phyloP scores from a whole-genome alignment of 2,888 invertebrate genomes.

The Leptinotarsa haldemani region DNA sequence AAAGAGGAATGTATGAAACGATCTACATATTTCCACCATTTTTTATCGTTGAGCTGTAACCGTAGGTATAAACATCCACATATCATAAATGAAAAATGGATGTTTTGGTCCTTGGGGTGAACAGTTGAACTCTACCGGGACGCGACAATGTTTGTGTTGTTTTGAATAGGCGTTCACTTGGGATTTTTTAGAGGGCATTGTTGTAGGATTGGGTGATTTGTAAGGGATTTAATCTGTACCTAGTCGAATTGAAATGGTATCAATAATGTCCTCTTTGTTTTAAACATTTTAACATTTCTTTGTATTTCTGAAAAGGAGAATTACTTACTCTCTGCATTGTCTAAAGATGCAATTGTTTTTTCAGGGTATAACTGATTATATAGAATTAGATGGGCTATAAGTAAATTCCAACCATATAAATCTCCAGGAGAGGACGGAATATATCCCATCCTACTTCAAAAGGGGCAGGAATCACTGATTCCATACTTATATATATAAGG shows the following conservation, averaged over 20 bases:
- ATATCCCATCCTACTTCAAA: too few species aligned
- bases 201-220: not conserved
- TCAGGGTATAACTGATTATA: too few species aligned
- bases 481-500: too few species aligned
- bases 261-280: too few species aligned
- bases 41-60: slow-evolving; percentile 34
- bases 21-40: slow-evolving; percentile 40
- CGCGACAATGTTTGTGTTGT: slow-evolving; percentile 19
- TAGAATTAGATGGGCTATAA: too few species aligned
- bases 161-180: slow-evolving; percentile 13
- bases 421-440: too few species aligned
- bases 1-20: slow-evolving; percentile 31
- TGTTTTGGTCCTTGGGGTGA: slow-evolving; percentile 34
- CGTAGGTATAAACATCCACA: slow-evolving; percentile 37
- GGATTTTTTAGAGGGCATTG: not conserved
- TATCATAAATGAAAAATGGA: slow-evolving; percentile 41
- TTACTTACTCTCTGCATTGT: too few species aligned
- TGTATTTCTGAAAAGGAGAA: too few species aligned
- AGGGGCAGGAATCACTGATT: too few species aligned
- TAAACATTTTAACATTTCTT: too few species aligned
- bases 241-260: not conserved
- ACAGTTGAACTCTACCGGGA: slow-evolving; percentile 27
- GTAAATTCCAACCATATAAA: too few species aligned
- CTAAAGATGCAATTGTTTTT: too few species aligned
- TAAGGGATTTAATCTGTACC: not conserved